Evolutionary conservation across 2,113 vertebrate species (phyloP).

Genomic region (Pycnonotus jocosus): DNA sequence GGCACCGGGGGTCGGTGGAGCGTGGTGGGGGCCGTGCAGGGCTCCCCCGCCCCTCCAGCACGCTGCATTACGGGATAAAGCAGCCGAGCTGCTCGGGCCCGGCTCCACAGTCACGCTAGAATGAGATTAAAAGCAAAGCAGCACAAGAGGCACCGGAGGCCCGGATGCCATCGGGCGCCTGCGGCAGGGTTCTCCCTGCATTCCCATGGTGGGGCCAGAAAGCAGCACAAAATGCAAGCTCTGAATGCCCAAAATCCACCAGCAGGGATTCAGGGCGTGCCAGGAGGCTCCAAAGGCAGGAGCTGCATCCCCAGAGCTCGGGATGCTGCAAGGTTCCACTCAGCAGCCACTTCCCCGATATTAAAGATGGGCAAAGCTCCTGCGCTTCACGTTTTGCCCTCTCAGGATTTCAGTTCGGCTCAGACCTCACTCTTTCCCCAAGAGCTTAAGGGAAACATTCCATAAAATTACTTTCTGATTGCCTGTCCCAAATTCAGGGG

Average conservation of each 20-base stretch:
- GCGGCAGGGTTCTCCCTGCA: neutral
- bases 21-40: neutral
- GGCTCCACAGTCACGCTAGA: slow-evolving; percentile 25
- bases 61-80: neutral
- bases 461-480: neutral
- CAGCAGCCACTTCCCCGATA: fast-evolving
- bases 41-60: neutral
- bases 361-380: neutral
- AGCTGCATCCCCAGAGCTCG: neutral
- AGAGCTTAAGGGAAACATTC: neutral
- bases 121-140: slow-evolving; percentile 52
- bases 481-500: neutral
- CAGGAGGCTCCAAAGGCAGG: neutral
- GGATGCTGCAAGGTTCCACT: neutral
- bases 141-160: neutral
- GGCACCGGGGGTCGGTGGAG: neutral
- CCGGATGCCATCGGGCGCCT: neutral
- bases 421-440: neutral
- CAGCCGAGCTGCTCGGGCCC: neutral
- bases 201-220: neutral
- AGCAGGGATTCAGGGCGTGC: fast-evolving
- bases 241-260: neutral
- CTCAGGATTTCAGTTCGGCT: neutral
- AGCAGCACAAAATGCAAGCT: neutral
- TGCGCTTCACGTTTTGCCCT: fast-evolving